These are phyloP conservation scores for Phymanthus crucifer DNA, from an alignment of 92 coral and sea anemone genomes.

Conservation along the genomic window DNA sequence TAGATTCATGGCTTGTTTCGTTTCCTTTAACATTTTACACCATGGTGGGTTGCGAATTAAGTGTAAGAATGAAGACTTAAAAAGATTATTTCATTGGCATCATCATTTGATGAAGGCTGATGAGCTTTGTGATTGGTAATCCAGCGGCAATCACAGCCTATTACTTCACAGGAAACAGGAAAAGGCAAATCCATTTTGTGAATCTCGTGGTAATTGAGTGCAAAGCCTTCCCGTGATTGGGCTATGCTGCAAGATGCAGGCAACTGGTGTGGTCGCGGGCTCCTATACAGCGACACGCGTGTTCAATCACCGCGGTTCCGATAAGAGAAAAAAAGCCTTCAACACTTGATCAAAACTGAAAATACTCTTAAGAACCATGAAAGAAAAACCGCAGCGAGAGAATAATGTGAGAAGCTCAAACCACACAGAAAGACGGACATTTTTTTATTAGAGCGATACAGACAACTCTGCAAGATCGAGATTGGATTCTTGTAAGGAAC, in stretches of 20 bases:
- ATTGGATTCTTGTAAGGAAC: slow-evolving; percentile 3
- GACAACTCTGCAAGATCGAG: neutral
- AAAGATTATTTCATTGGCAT: slow-evolving; percentile 25
- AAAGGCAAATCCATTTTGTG: slow-evolving; percentile 60
- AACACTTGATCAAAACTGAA: slow-evolving; percentile 30
- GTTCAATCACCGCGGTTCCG: slow-evolving; percentile 12
- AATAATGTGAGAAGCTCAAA: neutral
- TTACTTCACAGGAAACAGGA: slow-evolving; percentile 67
- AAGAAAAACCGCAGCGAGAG: slow-evolving; percentile 3
- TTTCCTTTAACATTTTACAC: neutral
- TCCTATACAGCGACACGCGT: slow-evolving; percentile 32
- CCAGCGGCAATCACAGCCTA: slow-evolving; percentile 48
- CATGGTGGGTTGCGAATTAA: neutral
- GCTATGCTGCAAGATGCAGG: neutral
- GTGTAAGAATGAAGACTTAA: slow-evolving; percentile 4
- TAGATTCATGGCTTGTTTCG: neutral
- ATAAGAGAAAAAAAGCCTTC: slow-evolving; percentile 31
- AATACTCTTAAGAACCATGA: slow-evolving; percentile 22
- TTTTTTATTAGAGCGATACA: no score
- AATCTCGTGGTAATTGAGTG: slow-evolving; percentile 15
- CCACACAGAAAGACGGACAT: neutral
- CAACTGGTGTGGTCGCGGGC: slow-evolving; percentile 22
- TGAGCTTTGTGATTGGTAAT: slow-evolving; percentile 71
- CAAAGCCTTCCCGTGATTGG: neutral
- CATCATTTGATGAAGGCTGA: slow-evolving; percentile 35